Percentiles rank a stretch among this genome's conserved stretches.
These are phyloP conservation scores for Drosophila burlai DNA, from an alignment of 1,140 invertebrate species.

Conservation along the genomic window DNA sequence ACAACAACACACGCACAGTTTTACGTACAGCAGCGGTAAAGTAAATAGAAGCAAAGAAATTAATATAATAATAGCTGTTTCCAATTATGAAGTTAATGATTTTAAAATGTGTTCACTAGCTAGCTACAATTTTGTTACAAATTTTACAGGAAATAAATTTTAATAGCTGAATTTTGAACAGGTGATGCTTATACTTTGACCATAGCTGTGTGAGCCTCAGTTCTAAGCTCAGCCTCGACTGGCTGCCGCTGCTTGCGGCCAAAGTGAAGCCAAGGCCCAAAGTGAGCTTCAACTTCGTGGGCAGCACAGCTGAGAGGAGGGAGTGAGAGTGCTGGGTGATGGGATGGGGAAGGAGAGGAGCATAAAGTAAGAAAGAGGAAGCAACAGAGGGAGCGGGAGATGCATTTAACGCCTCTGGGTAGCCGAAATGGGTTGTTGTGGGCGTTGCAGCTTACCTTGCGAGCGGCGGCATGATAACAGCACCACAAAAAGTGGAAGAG, in stretches of 20 bases:
- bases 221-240: conserved; percentile 25
- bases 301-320: conserved; percentile 26
- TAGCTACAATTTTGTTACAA: no score
- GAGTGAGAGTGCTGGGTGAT: not conserved
- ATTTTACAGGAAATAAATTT: no score
- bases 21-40: not conserved
- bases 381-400: conserved; percentile 13
- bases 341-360: not conserved
- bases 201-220: conserved; percentile 11
- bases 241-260: conserved; percentile 3
- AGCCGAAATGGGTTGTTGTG: conserved; percentile 55
- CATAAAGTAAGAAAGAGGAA: not conserved
- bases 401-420: conserved; percentile 57
- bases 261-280: conserved; percentile 52
- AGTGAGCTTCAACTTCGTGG: conserved; percentile 44
- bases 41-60: not conserved
- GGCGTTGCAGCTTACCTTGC: conserved; percentile 55
- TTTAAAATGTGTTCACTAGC: not conserved
- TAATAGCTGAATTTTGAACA: no score
- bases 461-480: conserved; percentile 51
- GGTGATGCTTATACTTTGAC: not conserved
- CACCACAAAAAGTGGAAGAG: conserved; percentile 1
- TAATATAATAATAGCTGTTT: no score
- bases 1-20: not conserved
- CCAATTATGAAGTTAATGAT: not conserved